Evolutionary conservation across 35 echinoderm and acorn worm genomes (phyloP).

Genomic region (Amphiura filiformis): DNA sequence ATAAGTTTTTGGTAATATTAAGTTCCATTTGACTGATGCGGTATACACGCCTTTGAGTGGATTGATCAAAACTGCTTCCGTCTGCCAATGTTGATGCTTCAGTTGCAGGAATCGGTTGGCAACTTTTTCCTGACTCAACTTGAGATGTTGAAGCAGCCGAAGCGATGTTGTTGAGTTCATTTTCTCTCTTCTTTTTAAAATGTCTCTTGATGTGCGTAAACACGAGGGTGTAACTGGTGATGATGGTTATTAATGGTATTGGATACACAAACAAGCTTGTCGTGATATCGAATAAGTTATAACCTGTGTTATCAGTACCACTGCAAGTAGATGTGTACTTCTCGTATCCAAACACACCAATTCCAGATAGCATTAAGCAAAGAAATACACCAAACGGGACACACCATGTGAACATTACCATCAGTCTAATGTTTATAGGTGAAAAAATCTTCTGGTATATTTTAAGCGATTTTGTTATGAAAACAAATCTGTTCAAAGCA

Average conservation of each 20-base stretch:
- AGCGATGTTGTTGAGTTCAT: too few relatives aligned
- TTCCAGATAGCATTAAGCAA: conserved; percentile 49
- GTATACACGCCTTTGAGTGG: not conserved
- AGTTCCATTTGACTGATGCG: not conserved
- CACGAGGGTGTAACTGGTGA: conserved; percentile 59
- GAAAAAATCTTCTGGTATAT: conserved; percentile 49
- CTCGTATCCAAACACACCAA: conserved; percentile 76
- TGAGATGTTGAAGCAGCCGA: not conserved
- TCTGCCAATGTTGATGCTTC: too few relatives aligned
- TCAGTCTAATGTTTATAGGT: conserved; percentile 26
- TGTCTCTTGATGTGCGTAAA: conserved; percentile 67
- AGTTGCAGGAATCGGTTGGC: not conserved
- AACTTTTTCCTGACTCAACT: not conserved
- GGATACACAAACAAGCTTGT: conserved; percentile 61
- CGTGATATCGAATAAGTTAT: conserved; percentile 57
- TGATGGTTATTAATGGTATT: conserved; percentile 59
- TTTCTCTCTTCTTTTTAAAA: conserved; percentile 30
- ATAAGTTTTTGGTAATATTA: not conserved
- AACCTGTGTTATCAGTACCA: conserved; percentile 52
- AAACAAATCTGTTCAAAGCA: conserved; percentile 58
- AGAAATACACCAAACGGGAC: conserved; percentile 52
- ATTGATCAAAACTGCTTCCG: too few relatives aligned
- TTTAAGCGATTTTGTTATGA: conserved; percentile 50
- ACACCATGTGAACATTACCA: conserved; percentile 56
- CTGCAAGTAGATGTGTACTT: conserved; percentile 62